Base-by-base conservation (phyloP, 2,113 vertebrate species). In the Aphyosemion australe region DNA sequence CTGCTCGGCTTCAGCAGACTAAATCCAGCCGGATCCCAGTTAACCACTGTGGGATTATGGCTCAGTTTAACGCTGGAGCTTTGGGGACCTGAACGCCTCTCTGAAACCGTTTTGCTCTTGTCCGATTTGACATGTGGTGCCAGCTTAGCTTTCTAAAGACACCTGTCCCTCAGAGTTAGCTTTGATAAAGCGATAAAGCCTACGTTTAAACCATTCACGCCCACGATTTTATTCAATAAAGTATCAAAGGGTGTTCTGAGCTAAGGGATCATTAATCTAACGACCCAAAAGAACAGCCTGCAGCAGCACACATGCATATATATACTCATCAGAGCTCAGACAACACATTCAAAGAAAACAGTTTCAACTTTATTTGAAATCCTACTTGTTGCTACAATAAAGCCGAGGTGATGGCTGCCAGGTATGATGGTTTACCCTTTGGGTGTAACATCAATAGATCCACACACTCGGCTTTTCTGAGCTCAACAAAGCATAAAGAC, bases 31-130 rank as follows among this genome's bases (percentile, higher is more conserved):
- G 74, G 84, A 89, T 87, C 82, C 72, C 21, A 56, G 51, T 55
- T 79, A 72, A 86, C 83, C 73, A 58, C 80, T 43, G 56, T 71
- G 56, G 82, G 74, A 87, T 89, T 89, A 89, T 63, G 61, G n/a
- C 56, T 11, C 43, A 18, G 65, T 82, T 84, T 84, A 83, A 72
- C 85, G 69, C 77, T 31, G 71, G 55, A 41, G 60, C 75, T 67
- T 52, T 39, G 47, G 72, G 26, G 73, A 51, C 39, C 67, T 60
- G 54, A 68, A 71, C 66, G 68, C 37, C 60, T 42, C 14, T 32
- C 45, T 55, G 61, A 72, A 51, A 54, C 70, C 32, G 14, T 74
- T 79, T 69, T 58, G 19, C 70, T 47, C 41, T 42, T 8, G 4
- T 60, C 32, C 2, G 5, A 7, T 68, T 61, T 78, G 78, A 74